Conservation (phyloP, 2,888 invertebrate species). For the Gisinianus flammeolus region DNA sequence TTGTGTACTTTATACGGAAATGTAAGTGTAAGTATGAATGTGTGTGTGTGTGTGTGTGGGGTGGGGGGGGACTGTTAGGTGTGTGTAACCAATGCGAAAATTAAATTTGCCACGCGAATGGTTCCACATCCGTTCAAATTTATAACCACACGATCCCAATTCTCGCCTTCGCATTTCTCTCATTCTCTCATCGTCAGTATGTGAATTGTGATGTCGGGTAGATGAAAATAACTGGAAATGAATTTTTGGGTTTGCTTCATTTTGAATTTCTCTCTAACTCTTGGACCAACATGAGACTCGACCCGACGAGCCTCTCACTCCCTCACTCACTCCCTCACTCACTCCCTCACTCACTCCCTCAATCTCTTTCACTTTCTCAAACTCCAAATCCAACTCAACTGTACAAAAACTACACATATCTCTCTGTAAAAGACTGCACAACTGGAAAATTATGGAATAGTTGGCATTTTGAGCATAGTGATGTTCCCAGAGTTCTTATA, state of each 20-base stretch:
- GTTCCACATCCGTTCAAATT: constrained; percentile 30
- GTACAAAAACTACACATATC: too few species aligned
- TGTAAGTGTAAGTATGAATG: not conserved
- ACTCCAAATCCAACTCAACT: not conserved
- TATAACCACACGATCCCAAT: constrained; percentile 18
- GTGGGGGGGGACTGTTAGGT: too few species aligned
- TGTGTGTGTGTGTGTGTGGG: too few species aligned
- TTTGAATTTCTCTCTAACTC: not conserved
- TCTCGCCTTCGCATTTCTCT: not conserved
- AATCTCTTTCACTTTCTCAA: too few species aligned
- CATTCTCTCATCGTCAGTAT: not conserved
- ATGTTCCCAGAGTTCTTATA: not conserved
- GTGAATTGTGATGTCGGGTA: not conserved
- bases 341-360: too few species aligned
- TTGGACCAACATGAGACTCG: too few species aligned
- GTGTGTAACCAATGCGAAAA: constrained; percentile 37
- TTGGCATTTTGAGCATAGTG: not conserved
- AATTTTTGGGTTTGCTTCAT: constrained; percentile 27
- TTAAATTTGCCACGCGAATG: constrained; percentile 36
- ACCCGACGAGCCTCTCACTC: too few species aligned
- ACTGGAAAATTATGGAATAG: not conserved
- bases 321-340: too few species aligned
- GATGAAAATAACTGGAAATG: constrained; percentile 19
- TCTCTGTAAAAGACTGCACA: too few species aligned
- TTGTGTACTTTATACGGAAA: too few species aligned